Evolutionary conservation across 2,888 invertebrate genomes (phyloP).

Genomic region (Drosophila recens): DNA sequence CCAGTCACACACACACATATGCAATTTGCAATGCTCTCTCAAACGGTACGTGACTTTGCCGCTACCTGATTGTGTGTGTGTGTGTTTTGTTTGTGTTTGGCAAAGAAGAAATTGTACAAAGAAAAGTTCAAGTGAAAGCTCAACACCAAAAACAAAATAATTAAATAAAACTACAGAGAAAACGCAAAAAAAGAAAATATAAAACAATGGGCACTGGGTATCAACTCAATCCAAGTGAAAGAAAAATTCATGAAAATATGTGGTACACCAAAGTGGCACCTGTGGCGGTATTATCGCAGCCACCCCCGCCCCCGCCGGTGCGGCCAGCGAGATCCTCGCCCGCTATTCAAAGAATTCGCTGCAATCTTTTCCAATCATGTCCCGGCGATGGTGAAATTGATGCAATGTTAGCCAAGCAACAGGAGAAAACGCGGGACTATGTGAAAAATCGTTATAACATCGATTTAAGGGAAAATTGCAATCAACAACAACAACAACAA

Average conservation of each 20-base stretch:
- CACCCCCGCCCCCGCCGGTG: not conserved
- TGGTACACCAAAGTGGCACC: conserved; percentile 18
- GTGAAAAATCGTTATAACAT: conserved; percentile 21
- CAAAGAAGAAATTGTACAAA: conserved; percentile 39
- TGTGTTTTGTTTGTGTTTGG: conserved; percentile 26
- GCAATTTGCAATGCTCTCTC: conserved; percentile 61
- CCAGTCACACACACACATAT: conserved; percentile 9
- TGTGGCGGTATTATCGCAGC: conserved; percentile 1
- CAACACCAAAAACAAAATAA: conserved; percentile 19
- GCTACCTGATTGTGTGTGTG: conserved; percentile 41
- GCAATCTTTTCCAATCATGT: conserved; percentile 38
- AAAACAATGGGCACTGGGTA: conserved; percentile 17
- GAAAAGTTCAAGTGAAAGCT: conserved; percentile 65
- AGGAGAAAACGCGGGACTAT: not conserved
- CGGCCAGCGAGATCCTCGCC: conserved; percentile 7
- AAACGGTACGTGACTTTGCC: conserved; percentile 50
- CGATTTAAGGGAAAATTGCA: conserved; percentile 18
- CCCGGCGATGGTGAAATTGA: conserved; percentile 16
- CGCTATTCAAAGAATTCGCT: not conserved
- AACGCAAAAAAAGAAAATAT: conserved; percentile 4
- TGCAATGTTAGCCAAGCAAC: not conserved
- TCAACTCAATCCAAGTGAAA: conserved; percentile 27
- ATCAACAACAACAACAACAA: conserved; percentile 5
- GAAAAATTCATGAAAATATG: conserved; percentile 3
- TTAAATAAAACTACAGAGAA: conserved; percentile 11